phyloP scores from a whole-genome alignment of 2,888 invertebrate genomes.

The Phengaris alcon region DNA sequence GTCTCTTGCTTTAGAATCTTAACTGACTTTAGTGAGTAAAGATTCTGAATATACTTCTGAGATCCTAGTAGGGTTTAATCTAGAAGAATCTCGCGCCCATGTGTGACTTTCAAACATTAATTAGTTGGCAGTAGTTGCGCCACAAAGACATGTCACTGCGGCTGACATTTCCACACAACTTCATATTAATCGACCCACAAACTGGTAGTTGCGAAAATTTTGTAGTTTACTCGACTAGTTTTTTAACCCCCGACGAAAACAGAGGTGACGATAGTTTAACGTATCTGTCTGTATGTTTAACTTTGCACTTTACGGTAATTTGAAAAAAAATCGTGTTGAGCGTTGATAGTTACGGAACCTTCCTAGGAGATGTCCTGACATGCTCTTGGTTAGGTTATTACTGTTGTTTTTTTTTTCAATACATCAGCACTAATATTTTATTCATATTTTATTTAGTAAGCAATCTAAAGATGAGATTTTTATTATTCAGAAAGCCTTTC shows the following conservation, averaged over 20 bases:
- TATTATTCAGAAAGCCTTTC: neutral
- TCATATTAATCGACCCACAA: constrained; percentile 32
- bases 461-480: neutral
- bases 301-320: too few relatives aligned
- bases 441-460: neutral
- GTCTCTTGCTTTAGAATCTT: too few relatives aligned
- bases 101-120: constrained; percentile 36
- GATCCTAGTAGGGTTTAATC: neutral
- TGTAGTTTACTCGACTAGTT: too few relatives aligned
- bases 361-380: too few relatives aligned
- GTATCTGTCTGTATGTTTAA: too few relatives aligned
- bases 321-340: too few relatives aligned
- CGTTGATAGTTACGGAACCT: too few relatives aligned
- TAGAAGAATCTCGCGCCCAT: constrained; percentile 15
- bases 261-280: too few relatives aligned
- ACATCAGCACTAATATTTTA: neutral
- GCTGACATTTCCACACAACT: constrained; percentile 36
- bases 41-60: neutral
- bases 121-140: constrained; percentile 38
- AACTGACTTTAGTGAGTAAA: too few relatives aligned
- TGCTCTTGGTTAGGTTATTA: too few relatives aligned
- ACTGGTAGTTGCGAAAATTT: constrained; percentile 26
- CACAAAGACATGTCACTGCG: constrained; percentile 35
- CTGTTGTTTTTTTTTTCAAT: neutral
- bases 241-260: too few relatives aligned